A percentile compares a stretch with the other conserved stretches of the same genome.
Conservation (phyloP, 92 coral and sea anemone species). For the Epizoanthus scotinus region DNA sequence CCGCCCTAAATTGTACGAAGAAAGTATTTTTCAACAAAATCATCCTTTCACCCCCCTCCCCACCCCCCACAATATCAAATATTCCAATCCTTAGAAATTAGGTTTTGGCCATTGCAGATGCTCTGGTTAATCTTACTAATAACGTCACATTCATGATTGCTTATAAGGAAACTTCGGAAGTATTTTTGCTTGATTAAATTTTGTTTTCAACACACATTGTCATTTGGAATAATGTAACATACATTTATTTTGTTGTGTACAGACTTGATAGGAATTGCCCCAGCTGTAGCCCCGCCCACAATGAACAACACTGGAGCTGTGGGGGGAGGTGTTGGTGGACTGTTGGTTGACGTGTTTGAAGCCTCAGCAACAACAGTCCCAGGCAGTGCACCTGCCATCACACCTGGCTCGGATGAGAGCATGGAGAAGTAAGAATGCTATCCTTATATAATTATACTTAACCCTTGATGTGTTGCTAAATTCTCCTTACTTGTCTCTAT, state of each 20-base stretch:
- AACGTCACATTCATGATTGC: no score
- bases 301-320: conserved; percentile 57
- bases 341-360: conserved; percentile 94
- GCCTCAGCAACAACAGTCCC: conserved; percentile 60
- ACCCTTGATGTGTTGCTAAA: no score
- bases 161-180: neutral
- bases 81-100: no score
- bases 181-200: neutral
- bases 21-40: no score
- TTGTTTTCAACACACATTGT: neutral
- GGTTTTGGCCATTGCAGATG: no score
- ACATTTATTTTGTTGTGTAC: neutral
- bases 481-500: no score
- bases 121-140: no score
- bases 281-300: conserved; percentile 45
- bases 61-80: no score
- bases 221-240: neutral
- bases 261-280: conserved; percentile 64
- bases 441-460: no score
- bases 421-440: conserved; percentile 75
- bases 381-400: conserved; percentile 76
- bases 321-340: conserved; percentile 65
- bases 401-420: conserved; percentile 91
- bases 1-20: no score
- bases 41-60: no score